Evolutionary conservation across 2,888 invertebrate genomes (phyloP), one percentile per base, ranked within the genome.

Genomic region (Crocallis elinguaria): DNA sequence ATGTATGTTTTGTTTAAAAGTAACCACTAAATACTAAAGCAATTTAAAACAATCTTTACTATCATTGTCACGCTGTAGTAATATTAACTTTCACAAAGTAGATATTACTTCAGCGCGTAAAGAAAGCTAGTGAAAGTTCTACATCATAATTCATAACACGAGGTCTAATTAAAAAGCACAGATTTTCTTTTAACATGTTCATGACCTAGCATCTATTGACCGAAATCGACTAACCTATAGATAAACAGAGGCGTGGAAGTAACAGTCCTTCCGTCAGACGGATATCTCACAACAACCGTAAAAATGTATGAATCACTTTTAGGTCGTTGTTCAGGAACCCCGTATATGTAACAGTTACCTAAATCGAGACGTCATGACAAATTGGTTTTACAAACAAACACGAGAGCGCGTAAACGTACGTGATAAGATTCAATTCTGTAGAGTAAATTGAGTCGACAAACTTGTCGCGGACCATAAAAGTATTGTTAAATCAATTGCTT

Each of bases 351-450:
- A 87, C 88, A 86, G 82, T 86, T 84, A 84, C 81, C 85, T 71
- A 84, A 86, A 87, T 88, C 77, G 75, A 84, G 76, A 84, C 84
- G 80, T 86, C 81, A 84, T 75, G 64, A 75, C 78, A 78, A 84
- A 86, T 84, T 80, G 75, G 59, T 81, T 77, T 71, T 75, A 77
- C 84, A 86, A 84, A 88, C 81, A 80, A 77, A 79, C 57, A 79
- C 66, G 62, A 58, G 63, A 59, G 70, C 62, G 64, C 65, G 73
- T 79, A 73, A 72, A 69, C 65, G 75, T 73, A 81, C 77, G 79
- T 80, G 82, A 81, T 81, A 79, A 75, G 77, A 76, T 81, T 80
- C 67, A 73, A 79, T 75, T 74, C 75, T 75, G 64, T 78, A 69
- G 74, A 75, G 71, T 75, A 71, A 76, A 72, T 68, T 73, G 69